Percentiles rank a stretch among this genome's conserved stretches.
These are phyloP conservation scores for Lochmaea capreae DNA, from an alignment of 2,888 invertebrate genomes.

Conservation along the genomic window DNA sequence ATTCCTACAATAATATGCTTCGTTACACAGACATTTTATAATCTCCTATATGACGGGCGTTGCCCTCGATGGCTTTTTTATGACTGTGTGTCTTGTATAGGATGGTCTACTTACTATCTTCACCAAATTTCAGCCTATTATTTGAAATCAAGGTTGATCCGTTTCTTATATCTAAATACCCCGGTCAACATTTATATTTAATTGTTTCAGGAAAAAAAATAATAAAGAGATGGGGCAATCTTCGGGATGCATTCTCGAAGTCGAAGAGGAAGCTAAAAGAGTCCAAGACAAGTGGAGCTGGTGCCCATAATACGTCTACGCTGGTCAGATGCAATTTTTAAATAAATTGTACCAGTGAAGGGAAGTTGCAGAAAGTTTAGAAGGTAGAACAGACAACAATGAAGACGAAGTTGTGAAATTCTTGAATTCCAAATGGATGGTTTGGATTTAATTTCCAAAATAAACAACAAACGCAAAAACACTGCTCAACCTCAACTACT, in stretches of 20 bases:
- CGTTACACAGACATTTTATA: too few relatives aligned
- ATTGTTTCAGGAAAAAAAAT: conserved; percentile 28
- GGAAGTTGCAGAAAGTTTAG: conserved; percentile 25
- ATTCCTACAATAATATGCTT: too few relatives aligned
- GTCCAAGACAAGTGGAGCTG: conserved; percentile 23
- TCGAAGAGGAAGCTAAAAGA: conserved; percentile 18
- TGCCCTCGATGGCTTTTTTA: too few relatives aligned
- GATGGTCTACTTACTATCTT: too few relatives aligned
- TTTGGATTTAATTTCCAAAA: conserved; percentile 22
- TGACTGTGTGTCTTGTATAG: too few relatives aligned
- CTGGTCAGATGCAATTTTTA: conserved; percentile 31
- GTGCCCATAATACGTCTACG: conserved; percentile 23
- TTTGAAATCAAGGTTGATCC: too few relatives aligned
- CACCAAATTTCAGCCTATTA: too few relatives aligned
- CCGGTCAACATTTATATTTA: conserved; percentile 13
- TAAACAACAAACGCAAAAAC: conserved; percentile 17
- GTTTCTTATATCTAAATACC: too few relatives aligned
- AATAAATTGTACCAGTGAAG: conserved; percentile 14
- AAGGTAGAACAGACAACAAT: conserved; percentile 23
- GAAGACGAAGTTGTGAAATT: conserved; percentile 17
- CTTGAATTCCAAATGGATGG: conserved; percentile 23
- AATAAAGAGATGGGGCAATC: conserved; percentile 28
- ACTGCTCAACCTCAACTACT: conserved; percentile 18
- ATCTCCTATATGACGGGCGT: too few relatives aligned
- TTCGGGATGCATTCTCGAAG: conserved; percentile 19